Evolutionary conservation across 2,113 vertebrate species (phyloP).

Genomic region (Eira barbara): DNA sequence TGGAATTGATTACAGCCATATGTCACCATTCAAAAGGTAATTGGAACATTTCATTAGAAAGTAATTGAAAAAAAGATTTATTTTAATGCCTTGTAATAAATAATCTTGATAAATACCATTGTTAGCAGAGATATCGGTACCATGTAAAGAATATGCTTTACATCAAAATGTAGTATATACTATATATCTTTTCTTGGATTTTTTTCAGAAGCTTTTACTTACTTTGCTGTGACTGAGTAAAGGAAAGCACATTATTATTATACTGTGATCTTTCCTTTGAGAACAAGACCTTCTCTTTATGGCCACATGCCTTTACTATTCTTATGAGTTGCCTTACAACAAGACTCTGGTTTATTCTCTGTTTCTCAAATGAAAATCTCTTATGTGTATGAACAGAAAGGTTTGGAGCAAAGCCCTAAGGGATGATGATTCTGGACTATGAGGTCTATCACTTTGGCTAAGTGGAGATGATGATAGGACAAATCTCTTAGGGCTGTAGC

Average conservation of each 20-base stretch:
- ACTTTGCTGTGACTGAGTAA: not conserved
- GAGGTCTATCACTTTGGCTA: not conserved
- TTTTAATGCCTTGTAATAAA: constrained; percentile 78
- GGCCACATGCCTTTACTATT: not conserved
- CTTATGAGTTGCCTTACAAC: not conserved
- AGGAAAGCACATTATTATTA: not conserved
- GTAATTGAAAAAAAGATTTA: constrained; percentile 83
- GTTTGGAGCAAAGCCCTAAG: not conserved
- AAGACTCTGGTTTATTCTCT: not conserved
- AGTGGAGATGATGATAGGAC: not conserved
- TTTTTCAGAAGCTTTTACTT: not conserved
- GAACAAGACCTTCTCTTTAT: not conserved
- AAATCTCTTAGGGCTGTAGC: not conserved
- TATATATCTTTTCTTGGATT: constrained; percentile 21
- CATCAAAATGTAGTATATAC: constrained; percentile 33
- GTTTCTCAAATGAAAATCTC: not conserved
- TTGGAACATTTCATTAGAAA: constrained; percentile 84
- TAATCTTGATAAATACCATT: constrained; percentile 77
- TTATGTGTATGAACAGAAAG: not conserved
- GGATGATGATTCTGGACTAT: not conserved
- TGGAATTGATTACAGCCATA: constrained; percentile 79
- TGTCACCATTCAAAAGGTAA: constrained; percentile 83
- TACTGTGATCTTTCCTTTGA: not conserved
- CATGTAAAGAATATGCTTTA: constrained; percentile 60
- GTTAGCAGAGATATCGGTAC: constrained; percentile 62